A percentile compares a stretch with the other conserved stretches of the same genome.
Conservation (phyloP, 2,888 invertebrate genomes). For the Ornithoptera priamus region DNA sequence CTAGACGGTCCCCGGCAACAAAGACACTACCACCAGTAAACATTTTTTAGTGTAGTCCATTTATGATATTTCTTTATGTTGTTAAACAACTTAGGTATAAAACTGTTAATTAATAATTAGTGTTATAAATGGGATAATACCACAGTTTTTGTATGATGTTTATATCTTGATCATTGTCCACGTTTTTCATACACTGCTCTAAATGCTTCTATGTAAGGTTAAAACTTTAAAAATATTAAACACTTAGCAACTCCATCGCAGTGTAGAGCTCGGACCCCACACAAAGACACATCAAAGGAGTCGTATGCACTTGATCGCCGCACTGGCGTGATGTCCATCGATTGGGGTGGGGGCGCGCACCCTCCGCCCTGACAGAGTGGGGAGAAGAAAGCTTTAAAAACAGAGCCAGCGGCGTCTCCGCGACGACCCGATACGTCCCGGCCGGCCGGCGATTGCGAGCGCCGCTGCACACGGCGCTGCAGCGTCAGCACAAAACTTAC, state of each 20-base stretch:
- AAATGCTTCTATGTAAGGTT: too few species aligned
- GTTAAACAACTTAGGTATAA: too few species aligned
- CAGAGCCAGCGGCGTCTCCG: constrained; percentile 67
- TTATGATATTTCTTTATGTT: too few species aligned
- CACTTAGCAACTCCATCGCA: constrained; percentile 40
- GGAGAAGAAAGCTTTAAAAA: constrained; percentile 55
- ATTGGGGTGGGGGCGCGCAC: constrained; percentile 39
- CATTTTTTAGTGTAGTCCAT: too few species aligned
- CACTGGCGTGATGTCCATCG: constrained; percentile 61
- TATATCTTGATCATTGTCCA: too few species aligned
- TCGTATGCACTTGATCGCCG: constrained; percentile 76
- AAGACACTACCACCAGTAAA: too few species aligned
- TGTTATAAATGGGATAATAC: too few species aligned
- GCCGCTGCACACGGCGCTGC: constrained; percentile 54
- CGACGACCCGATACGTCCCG: constrained; percentile 77
- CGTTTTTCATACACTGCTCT: too few species aligned
- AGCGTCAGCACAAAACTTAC: constrained; percentile 44
- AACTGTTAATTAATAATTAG: too few species aligned
- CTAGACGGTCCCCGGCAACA: too few species aligned
- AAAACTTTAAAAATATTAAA: constrained; percentile 29
- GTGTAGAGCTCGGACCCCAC: constrained; percentile 20
- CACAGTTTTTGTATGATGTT: too few species aligned
- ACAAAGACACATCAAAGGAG: constrained; percentile 73
- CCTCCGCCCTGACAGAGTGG: constrained; percentile 12
- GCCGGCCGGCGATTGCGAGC: constrained; percentile 46